phyloP scores from a whole-genome alignment of 1,140 invertebrate genomes.

The Thalassaphorura encarpata region DNA sequence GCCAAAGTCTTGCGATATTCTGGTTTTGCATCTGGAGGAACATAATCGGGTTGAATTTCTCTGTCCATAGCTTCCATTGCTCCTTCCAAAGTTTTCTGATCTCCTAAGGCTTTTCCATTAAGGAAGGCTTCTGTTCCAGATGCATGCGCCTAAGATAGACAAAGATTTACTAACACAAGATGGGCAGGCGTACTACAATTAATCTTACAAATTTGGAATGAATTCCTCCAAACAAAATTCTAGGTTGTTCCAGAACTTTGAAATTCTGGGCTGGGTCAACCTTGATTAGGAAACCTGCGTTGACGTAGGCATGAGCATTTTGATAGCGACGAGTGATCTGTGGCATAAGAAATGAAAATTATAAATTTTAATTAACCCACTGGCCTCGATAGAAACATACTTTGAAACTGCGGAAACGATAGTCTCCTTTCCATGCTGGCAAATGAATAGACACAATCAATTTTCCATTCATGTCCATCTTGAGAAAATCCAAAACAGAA shows the following conservation, averaged over 20 bases:
- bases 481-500: not conserved
- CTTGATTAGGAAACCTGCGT: slow-evolving; percentile 63
- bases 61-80: slow-evolving; percentile 47
- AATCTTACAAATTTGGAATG: slow-evolving; percentile 49
- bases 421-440: slow-evolving; percentile 20
- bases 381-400: not conserved
- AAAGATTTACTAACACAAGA: not conserved
- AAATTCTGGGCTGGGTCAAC: slow-evolving; percentile 39
- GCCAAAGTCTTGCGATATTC: slow-evolving; percentile 50
- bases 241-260: slow-evolving; percentile 41
- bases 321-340: slow-evolving; percentile 66
- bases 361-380: not conserved
- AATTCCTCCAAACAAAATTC: slow-evolving; percentile 60
- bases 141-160: slow-evolving; percentile 52
- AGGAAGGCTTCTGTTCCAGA: slow-evolving; percentile 53
- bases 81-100: slow-evolving; percentile 43
- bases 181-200: not conserved
- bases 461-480: not conserved
- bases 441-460: not conserved
- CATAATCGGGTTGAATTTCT: slow-evolving; percentile 52
- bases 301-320: slow-evolving; percentile 71
- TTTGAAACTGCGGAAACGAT: slow-evolving; percentile 21
- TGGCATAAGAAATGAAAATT: not conserved
- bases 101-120: slow-evolving; percentile 43
- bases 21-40: slow-evolving; percentile 51